phyloP scores from a whole-genome alignment of 2,113 vertebrate genomes.

The Brachyhypopomus gauderio region DNA sequence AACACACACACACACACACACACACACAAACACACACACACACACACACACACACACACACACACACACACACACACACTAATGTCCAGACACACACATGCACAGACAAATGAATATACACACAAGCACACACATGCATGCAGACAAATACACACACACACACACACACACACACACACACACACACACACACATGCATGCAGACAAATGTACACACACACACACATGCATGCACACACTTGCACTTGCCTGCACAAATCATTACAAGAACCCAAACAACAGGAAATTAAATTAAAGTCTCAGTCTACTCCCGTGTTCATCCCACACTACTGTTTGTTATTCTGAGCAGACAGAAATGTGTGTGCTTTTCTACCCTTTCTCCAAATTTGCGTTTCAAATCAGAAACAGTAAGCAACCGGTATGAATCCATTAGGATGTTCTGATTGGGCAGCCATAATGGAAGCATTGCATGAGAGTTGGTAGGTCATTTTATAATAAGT shows the following conservation, averaged over 20 bases:
- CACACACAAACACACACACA: neutral
- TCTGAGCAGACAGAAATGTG: constrained; percentile 1
- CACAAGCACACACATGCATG: neutral
- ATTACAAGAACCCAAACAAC: constrained; percentile 38
- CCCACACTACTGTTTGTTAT: constrained; percentile 36
- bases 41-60: neutral
- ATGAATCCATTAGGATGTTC: constrained; percentile 47
- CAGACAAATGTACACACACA: neutral
- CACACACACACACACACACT: neutral
- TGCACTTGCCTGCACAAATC: constrained; percentile 9
- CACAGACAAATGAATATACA: neutral
- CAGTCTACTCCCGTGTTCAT: constrained; percentile 30
- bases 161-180: constrained; percentile 24
- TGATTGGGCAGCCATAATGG: constrained; percentile 41
- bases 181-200: neutral
- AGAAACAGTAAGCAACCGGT: constrained; percentile 43
- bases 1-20: constrained; percentile 20
- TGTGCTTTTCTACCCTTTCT: constrained; percentile 15
- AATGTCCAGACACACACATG: neutral
- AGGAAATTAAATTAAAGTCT: constrained; percentile 47
- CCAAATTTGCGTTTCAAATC: constrained; percentile 44
- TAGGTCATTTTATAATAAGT: constrained; percentile 50
- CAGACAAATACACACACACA: constrained; percentile 19
- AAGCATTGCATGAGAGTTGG: constrained; percentile 19
- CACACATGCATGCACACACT: neutral